Conservation (phyloP, 1,140 invertebrate species). For the Ruditapes philippinarum region DNA sequence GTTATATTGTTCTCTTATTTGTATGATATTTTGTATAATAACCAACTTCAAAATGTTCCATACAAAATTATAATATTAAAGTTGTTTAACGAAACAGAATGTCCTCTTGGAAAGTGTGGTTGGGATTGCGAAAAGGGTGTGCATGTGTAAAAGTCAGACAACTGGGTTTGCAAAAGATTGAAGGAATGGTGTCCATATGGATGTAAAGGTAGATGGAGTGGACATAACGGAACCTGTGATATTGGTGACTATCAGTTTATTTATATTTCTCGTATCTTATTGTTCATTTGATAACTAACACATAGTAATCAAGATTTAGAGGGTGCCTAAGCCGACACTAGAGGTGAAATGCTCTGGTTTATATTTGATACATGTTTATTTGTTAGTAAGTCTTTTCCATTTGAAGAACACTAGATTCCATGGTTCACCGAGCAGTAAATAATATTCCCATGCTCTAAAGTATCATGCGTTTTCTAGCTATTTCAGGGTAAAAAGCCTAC, state of each 20-base stretch:
- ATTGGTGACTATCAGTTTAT: not conserved
- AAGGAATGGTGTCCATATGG: not conserved
- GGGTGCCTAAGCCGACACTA: not conserved
- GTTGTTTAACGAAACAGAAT: not conserved
- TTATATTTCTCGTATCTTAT: not conserved
- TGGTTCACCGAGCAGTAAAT: no score
- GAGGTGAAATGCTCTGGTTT: not conserved
- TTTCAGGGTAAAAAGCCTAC: no score
- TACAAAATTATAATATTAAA: no score
- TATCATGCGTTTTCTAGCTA: no score
- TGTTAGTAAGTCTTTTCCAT: not conserved
- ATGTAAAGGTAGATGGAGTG: not conserved
- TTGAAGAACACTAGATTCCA: no score
- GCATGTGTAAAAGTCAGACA: not conserved
- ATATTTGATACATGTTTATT: not conserved
- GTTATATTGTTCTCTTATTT: no score
- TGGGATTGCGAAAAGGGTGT: not conserved
- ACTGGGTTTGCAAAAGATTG: not conserved
- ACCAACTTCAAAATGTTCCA: no score
- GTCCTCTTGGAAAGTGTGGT: slow-evolving; percentile 1
- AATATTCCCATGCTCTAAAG: no score
- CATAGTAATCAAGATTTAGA: not conserved
- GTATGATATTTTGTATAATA: no score
- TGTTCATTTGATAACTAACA: not conserved
- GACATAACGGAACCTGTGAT: not conserved